A percentile compares a stretch with the other conserved stretches of the same genome.
These are phyloP conservation scores for Netelia fuscicornis DNA, from an alignment of 2,888 invertebrate species.

Conservation along the genomic window DNA sequence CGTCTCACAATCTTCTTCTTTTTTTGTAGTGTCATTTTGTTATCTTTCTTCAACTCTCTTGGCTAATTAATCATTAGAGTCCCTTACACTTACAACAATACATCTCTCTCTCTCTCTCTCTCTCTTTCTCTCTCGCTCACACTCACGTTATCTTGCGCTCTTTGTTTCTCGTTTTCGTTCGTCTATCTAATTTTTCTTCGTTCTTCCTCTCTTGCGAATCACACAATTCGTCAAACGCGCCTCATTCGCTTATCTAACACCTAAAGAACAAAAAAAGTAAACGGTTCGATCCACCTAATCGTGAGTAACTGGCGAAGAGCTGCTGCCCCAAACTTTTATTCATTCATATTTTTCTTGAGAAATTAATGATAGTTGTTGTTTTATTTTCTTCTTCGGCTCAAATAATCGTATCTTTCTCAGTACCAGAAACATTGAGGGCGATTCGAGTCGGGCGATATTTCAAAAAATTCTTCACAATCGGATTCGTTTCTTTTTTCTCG, in stretches of 20 bases:
- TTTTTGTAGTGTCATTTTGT: constrained; percentile 28
- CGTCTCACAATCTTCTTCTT: constrained; percentile 32
- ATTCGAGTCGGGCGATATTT: constrained; percentile 35
- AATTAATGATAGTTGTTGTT: constrained; percentile 39
- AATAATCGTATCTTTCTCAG: constrained; percentile 19
- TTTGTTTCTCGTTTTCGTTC: constrained; percentile 27
- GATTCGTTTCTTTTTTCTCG: constrained; percentile 15
- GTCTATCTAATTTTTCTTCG: constrained; percentile 7
- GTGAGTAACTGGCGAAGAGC: constrained; percentile 36
- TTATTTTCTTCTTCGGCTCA: constrained; percentile 18
- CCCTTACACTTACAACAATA: constrained; percentile 66
- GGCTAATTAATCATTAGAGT: constrained; percentile 65
- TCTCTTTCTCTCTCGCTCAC: constrained; percentile 49
- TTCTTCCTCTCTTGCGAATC: constrained; percentile 22
- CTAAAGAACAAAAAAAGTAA: constrained; percentile 41
- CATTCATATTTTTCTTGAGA: constrained; percentile 29
- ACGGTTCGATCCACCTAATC: constrained; percentile 34
- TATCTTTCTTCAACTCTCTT: constrained; percentile 50
- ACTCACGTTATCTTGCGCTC: constrained; percentile 45
- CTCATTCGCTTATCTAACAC: constrained; percentile 45
- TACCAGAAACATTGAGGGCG: constrained; percentile 41
- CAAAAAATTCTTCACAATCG: constrained; percentile 35
- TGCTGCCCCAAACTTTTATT: constrained; percentile 20
- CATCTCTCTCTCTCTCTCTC: constrained; percentile 59
- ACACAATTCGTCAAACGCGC: constrained; percentile 52